Conservation (phyloP, 2,113 vertebrate genomes). For the Polyodon spathula region DNA sequence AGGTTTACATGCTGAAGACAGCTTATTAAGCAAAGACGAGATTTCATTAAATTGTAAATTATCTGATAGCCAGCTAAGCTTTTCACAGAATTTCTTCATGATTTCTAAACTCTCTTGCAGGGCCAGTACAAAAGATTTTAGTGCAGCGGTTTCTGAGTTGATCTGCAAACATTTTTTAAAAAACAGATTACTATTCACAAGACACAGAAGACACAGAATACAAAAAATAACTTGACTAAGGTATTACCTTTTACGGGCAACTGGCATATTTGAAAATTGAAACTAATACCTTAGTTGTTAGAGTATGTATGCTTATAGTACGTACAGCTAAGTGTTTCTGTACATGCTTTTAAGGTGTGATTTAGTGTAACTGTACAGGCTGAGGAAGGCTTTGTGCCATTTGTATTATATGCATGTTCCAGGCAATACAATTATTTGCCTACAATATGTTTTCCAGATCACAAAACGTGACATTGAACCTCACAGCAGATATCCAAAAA, state of each 20-base stretch:
- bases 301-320: too few species aligned
- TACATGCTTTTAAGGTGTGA: too few species aligned
- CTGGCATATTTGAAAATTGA: background rate
- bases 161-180: background rate
- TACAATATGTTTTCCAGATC: too few species aligned
- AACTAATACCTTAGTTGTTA: too few species aligned
- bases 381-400: too few species aligned
- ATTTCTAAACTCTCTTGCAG: conserved; percentile 42
- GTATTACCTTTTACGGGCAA: background rate
- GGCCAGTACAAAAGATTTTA: conserved; percentile 45
- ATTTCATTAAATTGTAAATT: conserved; percentile 28
- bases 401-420: too few species aligned
- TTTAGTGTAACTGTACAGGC: too few species aligned
- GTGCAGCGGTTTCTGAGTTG: conserved; percentile 39
- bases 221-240: background rate
- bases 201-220: too few species aligned
- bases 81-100: conserved; percentile 42
- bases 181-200: background rate
- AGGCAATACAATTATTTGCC: too few species aligned
- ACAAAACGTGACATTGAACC: too few species aligned
- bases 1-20: conserved; percentile 13
- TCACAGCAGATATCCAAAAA: too few species aligned
- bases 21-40: conserved; percentile 34
- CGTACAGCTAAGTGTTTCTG: too few species aligned
- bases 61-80: conserved; percentile 23